These are phyloP conservation scores for Leptopilina clavipes DNA, from an alignment of 1,140 invertebrate genomes.

Conservation along the genomic window DNA sequence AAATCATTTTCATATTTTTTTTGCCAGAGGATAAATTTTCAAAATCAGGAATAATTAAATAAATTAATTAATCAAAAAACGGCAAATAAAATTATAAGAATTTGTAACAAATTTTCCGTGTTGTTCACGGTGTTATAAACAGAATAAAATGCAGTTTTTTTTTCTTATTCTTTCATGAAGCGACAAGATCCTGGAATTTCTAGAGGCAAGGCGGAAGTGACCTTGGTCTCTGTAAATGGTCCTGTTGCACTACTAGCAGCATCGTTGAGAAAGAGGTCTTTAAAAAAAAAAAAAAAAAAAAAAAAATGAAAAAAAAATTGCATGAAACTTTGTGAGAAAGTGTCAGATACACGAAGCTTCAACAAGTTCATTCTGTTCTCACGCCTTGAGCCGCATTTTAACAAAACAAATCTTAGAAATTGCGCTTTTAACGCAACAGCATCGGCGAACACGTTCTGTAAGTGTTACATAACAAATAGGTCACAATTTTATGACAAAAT, in stretches of 20 bases:
- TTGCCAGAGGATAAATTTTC: background rate
- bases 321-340: conserved; percentile 61
- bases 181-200: conserved; percentile 53
- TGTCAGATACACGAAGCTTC: conserved; percentile 57
- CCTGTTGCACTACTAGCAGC: conserved; percentile 35
- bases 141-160: background rate
- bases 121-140: background rate
- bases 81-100: background rate
- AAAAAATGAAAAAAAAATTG: conserved; percentile 47
- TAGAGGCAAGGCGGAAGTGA: conserved; percentile 58
- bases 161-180: background rate
- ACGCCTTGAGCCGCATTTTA: conserved; percentile 46
- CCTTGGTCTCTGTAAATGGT: conserved; percentile 50
- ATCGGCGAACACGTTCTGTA: too few species aligned
- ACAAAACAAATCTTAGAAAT: background rate
- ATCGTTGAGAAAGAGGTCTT: conserved; percentile 48
- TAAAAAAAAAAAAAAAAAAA: too few species aligned
- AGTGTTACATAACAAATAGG: too few species aligned
- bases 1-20: too few species aligned
- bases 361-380: conserved; percentile 60
- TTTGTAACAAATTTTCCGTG: background rate
- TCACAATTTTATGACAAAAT: too few species aligned
- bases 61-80: too few species aligned
- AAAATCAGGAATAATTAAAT: background rate
- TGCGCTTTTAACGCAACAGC: too few species aligned